Conservation (phyloP, 2,888 invertebrate species). For the Gymnoscelis rufifasciata region DNA sequence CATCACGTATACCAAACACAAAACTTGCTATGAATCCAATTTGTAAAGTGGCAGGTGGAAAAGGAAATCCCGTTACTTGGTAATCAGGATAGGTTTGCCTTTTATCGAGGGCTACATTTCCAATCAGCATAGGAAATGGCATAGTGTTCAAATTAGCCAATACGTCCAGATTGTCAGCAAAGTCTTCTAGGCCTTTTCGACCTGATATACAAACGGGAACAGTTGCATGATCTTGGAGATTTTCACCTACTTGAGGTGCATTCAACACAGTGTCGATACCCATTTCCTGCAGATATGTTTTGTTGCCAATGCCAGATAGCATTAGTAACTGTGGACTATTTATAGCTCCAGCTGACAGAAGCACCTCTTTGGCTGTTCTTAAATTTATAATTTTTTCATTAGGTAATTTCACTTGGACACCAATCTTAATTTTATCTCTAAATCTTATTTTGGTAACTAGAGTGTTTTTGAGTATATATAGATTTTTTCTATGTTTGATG, state of each 20-base stretch:
- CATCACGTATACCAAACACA: conserved; percentile 2
- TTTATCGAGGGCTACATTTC: conserved; percentile 21
- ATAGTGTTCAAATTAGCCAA: not conserved
- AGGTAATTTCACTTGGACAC: conserved; percentile 46
- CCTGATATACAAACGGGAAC: conserved; percentile 7
- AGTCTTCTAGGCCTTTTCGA: not conserved
- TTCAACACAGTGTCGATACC: conserved; percentile 45
- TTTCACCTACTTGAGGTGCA: conserved; percentile 47
- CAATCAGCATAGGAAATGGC: not conserved
- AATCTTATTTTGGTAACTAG: conserved; percentile 63
- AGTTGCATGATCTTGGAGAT: conserved; percentile 54
- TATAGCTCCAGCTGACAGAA: conserved; percentile 54
- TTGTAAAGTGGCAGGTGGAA: conserved; percentile 7
- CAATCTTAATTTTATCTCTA: conserved; percentile 44
- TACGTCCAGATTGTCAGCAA: not conserved
- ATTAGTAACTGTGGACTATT: conserved; percentile 57
- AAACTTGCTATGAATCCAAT: conserved; percentile 5
- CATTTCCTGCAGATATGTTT: conserved; percentile 35
- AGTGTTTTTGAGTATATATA: conserved; percentile 52
- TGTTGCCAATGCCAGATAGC: conserved; percentile 60
- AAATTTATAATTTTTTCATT: conserved; percentile 31
- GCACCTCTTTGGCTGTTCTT: conserved; percentile 46
- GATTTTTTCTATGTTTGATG: conserved; percentile 32
- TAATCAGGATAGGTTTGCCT: conserved; percentile 35
- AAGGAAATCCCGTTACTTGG: conserved; percentile 27